Evolutionary conservation across 2,888 invertebrate species (phyloP).

Genomic region (Hirtodrosophila trivittata): DNA sequence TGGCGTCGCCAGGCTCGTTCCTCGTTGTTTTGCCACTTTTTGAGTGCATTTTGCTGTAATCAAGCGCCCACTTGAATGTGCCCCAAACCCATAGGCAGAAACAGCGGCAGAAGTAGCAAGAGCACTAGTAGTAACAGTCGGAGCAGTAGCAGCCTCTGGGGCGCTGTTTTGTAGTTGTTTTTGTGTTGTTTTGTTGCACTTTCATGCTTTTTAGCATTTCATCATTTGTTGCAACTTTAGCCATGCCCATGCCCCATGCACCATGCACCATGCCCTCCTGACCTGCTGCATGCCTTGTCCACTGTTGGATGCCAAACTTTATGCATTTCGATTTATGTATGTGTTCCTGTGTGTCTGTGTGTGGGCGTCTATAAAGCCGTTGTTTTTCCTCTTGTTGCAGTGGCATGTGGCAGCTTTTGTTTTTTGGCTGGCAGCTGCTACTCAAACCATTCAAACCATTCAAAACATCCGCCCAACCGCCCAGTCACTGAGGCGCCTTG

Average conservation of each 20-base stretch:
- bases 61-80: slow-evolving; percentile 66
- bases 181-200: slow-evolving; percentile 27
- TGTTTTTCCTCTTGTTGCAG: slow-evolving; percentile 37
- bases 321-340: slow-evolving; percentile 41
- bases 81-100: slow-evolving; percentile 19
- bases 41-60: slow-evolving; percentile 76
- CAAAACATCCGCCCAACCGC: slow-evolving; percentile 5
- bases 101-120: slow-evolving; percentile 3
- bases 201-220: slow-evolving; percentile 70
- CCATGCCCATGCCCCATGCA: not conserved
- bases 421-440: slow-evolving; percentile 16
- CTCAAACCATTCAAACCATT: not conserved
- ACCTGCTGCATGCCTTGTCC: not conserved
- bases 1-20: slow-evolving; percentile 18
- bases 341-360: slow-evolving; percentile 4
- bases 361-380: slow-evolving; percentile 10
- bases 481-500: slow-evolving; percentile 12
- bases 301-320: slow-evolving; percentile 37
- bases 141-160: slow-evolving; percentile 2
- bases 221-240: slow-evolving; percentile 68
- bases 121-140: not conserved
- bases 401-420: slow-evolving; percentile 43
- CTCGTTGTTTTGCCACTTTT: slow-evolving; percentile 58
- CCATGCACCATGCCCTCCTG: not conserved
- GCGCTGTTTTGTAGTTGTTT: slow-evolving; percentile 22